Conservation (phyloP, 2,888 invertebrate genomes). For the Miltochrista miniata region DNA sequence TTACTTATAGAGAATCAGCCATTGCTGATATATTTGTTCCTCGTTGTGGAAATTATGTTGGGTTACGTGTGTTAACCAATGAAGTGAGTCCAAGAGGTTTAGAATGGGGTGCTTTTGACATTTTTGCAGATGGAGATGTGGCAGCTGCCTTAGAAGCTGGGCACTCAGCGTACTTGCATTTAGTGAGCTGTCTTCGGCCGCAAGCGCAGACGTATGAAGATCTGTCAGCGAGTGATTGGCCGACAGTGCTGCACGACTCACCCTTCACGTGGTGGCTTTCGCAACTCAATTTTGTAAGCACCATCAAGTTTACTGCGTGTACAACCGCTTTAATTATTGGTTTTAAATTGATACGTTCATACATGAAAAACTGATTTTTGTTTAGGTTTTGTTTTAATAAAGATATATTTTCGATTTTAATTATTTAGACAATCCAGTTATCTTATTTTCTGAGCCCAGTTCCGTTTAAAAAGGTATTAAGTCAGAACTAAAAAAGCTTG, state of each 20-base stretch:
- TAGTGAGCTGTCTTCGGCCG: constrained; percentile 64
- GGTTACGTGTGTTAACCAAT: constrained; percentile 46
- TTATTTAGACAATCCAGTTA: too few species aligned
- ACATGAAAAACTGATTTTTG: constrained; percentile 32
- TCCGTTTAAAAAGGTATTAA: too few species aligned
- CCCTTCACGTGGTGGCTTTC: constrained; percentile 46
- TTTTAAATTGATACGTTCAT: constrained; percentile 40
- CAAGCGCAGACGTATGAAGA: constrained; percentile 72
- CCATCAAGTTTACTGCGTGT: constrained; percentile 46
- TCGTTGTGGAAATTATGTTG: constrained; percentile 68
- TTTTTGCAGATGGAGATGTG: constrained; percentile 73
- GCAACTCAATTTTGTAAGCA: constrained; percentile 48
- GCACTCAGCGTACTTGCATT: constrained; percentile 63
- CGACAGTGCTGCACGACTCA: constrained; percentile 42
- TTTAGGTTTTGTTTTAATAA: constrained; percentile 1
- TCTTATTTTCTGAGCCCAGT: too few species aligned
- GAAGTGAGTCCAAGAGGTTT: constrained; percentile 43
- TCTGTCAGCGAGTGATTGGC: constrained; percentile 44
- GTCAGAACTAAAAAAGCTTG: too few species aligned
- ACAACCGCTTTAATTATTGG: constrained; percentile 46
- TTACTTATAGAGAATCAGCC: constrained; percentile 58
- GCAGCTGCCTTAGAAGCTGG: constrained; percentile 72
- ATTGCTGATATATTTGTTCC: constrained; percentile 68
- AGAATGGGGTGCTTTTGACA: constrained; percentile 74
- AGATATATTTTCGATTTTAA: background rate